A percentile compares a stretch with the other conserved stretches of the same genome.
Conservation (phyloP, 2,888 invertebrate species). For the Melinaea marsaeus region DNA sequence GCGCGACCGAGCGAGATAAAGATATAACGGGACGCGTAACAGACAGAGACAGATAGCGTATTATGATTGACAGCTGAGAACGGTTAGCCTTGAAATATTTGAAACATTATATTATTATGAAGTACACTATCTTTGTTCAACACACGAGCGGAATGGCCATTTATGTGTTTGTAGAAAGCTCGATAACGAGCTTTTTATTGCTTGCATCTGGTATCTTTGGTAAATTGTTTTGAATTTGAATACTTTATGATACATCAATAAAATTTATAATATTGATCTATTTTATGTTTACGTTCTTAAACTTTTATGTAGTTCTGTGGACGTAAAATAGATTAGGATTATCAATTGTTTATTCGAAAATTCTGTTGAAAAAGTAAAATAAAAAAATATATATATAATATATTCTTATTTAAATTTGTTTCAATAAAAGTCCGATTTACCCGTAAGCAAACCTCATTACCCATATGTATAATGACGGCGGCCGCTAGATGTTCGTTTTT, state of each 20-base stretch:
- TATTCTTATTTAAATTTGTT: neutral
- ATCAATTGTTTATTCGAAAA: neutral
- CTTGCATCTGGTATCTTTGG: constrained; percentile 28
- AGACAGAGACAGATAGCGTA: constrained; percentile 71
- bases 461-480: constrained; percentile 67
- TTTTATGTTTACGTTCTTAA: too few relatives aligned
- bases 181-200: constrained; percentile 32
- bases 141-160: constrained; percentile 64
- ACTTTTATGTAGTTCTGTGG: neutral
- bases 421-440: constrained; percentile 46
- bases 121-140: constrained; percentile 73
- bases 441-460: constrained; percentile 63
- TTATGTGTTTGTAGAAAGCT: constrained; percentile 32
- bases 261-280: constrained; percentile 7
- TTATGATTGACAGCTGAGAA: constrained; percentile 79
- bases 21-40: constrained; percentile 47
- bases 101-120: constrained; percentile 78
- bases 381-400: constrained; percentile 5
- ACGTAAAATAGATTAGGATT: neutral
- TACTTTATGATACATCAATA: constrained; percentile 9
- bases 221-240: constrained; percentile 24
- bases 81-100: constrained; percentile 79
- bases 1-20: constrained; percentile 55
- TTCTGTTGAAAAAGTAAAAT: neutral
- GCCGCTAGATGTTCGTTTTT: constrained; percentile 71